These are phyloP conservation scores for Sminthurides aquaticus DNA, from an alignment of 2,888 invertebrate species.

Conservation along the genomic window DNA sequence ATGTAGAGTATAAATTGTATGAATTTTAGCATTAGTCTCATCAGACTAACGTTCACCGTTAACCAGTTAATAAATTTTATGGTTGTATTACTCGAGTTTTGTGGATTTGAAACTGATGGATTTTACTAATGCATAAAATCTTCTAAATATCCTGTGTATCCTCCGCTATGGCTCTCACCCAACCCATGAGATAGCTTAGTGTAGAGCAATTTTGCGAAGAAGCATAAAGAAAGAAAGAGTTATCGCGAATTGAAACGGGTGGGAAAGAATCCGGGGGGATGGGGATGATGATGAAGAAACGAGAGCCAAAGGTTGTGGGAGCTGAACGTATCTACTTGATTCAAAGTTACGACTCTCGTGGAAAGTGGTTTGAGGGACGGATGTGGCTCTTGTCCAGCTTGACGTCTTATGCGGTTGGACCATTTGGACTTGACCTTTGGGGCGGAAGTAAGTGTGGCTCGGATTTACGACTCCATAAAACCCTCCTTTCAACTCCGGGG, in stretches of 20 bases:
- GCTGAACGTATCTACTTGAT: background rate
- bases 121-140: no score
- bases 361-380: background rate
- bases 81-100: background rate
- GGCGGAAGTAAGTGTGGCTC: background rate
- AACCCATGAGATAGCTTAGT: no score
- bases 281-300: no score
- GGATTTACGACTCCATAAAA: constrained; percentile 8
- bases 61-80: background rate
- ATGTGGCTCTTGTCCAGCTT: background rate
- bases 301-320: background rate
- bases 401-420: background rate
- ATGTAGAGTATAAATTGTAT: background rate
- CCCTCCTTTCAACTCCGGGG: background rate
- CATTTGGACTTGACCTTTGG: background rate
- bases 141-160: no score
- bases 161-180: no score
- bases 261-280: no score
- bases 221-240: no score
- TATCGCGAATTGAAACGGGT: no score
- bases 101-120: no score
- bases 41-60: background rate
- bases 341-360: background rate
- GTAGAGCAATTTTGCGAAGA: no score
- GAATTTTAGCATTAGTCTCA: background rate